Conservation (phyloP, 2,888 invertebrate genomes). For the Drosophila emarginata region DNA sequence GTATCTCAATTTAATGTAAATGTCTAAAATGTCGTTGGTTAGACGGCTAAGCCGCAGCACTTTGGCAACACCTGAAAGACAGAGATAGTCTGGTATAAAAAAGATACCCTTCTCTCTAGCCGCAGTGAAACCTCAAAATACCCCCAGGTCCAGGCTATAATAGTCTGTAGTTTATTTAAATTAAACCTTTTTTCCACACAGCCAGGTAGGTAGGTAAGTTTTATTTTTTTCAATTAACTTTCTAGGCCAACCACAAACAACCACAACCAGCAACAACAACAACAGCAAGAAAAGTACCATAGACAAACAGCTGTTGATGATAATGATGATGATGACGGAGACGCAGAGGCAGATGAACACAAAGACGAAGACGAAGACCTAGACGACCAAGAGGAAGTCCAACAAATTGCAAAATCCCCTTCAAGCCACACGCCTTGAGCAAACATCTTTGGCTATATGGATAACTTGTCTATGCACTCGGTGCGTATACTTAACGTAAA, state of each 20-base stretch:
- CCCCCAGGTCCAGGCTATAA: slow-evolving; percentile 3
- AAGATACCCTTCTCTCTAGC: background rate
- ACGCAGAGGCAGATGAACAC: background rate
- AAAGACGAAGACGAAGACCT: slow-evolving; percentile 19
- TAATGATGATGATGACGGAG: slow-evolving; percentile 52
- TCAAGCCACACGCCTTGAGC: slow-evolving; percentile 65
- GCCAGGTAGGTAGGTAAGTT: slow-evolving; percentile 21
- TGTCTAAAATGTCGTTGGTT: slow-evolving; percentile 46
- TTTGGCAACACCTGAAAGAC: slow-evolving; percentile 52
- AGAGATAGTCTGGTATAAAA: slow-evolving; percentile 15
- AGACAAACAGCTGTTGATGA: slow-evolving; percentile 69
- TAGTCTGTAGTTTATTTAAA: slow-evolving; percentile 70
- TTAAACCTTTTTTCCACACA: slow-evolving; percentile 60
- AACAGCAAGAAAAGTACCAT: slow-evolving; percentile 30
- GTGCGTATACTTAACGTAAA: slow-evolving; percentile 75
- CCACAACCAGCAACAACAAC: slow-evolving; percentile 41
- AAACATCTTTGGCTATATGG: slow-evolving; percentile 47
- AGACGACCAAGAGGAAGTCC: slow-evolving; percentile 68
- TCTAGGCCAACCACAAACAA: slow-evolving; percentile 66
- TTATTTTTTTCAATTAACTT: slow-evolving; percentile 75
- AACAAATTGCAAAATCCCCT: slow-evolving; percentile 78
- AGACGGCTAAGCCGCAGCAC: slow-evolving; percentile 48
- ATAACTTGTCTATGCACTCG: slow-evolving; percentile 61
- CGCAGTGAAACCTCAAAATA: slow-evolving; percentile 10
- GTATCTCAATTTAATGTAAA: slow-evolving; percentile 21